Base-by-base conservation (phyloP, 1,140 invertebrate species). In the Macrocentrus cingulum region DNA sequence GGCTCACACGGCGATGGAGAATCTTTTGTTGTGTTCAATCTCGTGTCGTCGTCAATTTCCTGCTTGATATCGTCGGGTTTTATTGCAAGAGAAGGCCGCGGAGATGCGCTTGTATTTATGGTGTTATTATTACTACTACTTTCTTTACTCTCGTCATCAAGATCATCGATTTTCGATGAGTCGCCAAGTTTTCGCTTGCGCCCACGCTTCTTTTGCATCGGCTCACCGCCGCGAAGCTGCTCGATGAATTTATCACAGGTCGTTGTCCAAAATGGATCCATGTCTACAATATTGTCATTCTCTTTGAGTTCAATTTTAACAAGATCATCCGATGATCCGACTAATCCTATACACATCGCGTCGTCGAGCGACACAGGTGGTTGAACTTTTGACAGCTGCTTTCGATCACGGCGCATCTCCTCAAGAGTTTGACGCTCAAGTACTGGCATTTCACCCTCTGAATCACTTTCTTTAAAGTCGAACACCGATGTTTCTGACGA, bases 241-340 rank as follows among this genome's bases (percentile, higher is more conserved):
- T 87, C 85, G 75, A 88, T 81, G 72, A 89, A 88, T 68, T 80
- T 86, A 79, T 88, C 86, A 80, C 87, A 89, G 8, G 86, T 82
- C 64, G 75, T 82, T 48, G 81, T 78, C 85, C 85, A 87, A 69
- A 84, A 83, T 64, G 82, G 70, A 66, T 85, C 84, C 9, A 79
- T 66, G 15, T 72, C 74, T 8, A 53, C 65, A 13, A 69, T 69
- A 51, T 75, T 75, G 11, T 77, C 71, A 36, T 76, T 77, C 46
- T 77, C 75, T 75, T 75, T 73, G 18, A 75, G 59, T 42, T 75
- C 74, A 51, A 76, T 77, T 64, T 76, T 74, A 36, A 76, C 74
- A 18, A 79, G 70, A 64, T 77, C 70, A 37, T 61, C 56, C 53
- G 68, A 72, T 8, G 76, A 74, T 5, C 70, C 68, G n/a, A n/a